phyloP scores from a whole-genome alignment of 1,140 invertebrate species.

The Drosophila subpulchrella region DNA sequence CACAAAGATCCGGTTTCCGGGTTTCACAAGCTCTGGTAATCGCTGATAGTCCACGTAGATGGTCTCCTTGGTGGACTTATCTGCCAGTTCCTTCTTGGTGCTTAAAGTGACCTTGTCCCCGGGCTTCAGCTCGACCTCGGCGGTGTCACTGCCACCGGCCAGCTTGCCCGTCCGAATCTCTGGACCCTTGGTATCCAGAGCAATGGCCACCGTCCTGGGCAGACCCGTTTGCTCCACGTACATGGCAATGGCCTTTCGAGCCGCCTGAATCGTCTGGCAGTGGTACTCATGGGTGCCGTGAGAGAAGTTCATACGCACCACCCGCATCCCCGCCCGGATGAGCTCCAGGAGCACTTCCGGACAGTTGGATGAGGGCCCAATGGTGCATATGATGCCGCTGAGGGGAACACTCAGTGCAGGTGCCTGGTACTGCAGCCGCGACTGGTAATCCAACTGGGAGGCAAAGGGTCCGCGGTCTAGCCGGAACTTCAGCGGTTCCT shows the following conservation, averaged over 20 bases:
- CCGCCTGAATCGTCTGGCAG: conserved; percentile 93
- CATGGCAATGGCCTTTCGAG: conserved; percentile 91
- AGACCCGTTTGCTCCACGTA: conserved; percentile 87
- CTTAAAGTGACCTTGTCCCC: conserved; percentile 94
- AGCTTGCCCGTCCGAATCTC: conserved; percentile 98
- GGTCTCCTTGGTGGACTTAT: conserved; percentile 92
- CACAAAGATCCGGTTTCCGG: conserved; percentile 94
- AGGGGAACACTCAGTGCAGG: conserved; percentile 91
- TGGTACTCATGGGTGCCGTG: conserved; percentile 98
- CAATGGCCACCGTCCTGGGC: conserved; percentile 88
- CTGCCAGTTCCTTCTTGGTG: conserved; percentile 91
- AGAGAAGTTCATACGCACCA: conserved; percentile 98
- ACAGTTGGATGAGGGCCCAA: conserved; percentile 94
- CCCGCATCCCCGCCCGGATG: conserved; percentile 98
- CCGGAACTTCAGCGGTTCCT: neutral
- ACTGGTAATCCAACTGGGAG: conserved; percentile 92
- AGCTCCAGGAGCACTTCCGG: conserved; percentile 94
- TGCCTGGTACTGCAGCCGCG: conserved; percentile 95
- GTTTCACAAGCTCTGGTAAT: conserved; percentile 95
- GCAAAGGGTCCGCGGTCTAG: conserved; percentile 51
- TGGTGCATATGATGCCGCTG: conserved; percentile 95
- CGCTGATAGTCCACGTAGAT: conserved; percentile 92
- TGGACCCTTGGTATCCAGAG: conserved; percentile 98
- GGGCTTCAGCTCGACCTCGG: conserved; percentile 90
- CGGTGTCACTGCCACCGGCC: conserved; percentile 90